Evolutionary conservation across 2,797 vertebrate species (phyloP).

Genomic region (Bovichtus variegatus): DNA sequence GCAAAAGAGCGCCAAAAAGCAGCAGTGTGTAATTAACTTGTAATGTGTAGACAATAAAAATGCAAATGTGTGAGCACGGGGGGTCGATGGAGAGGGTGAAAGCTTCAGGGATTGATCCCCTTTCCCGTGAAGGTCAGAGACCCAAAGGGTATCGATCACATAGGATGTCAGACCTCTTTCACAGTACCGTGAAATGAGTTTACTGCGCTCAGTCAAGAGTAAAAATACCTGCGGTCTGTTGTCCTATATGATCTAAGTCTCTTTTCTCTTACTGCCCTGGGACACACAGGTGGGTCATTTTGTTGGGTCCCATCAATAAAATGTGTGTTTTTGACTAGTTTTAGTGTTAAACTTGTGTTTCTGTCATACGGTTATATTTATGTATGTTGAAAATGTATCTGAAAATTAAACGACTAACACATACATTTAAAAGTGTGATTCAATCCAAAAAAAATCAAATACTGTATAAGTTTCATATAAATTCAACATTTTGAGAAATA

Average conservation of each 20-base stretch:
- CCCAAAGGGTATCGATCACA: constrained; percentile 45
- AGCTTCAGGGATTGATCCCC: constrained; percentile 53
- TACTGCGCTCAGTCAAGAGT: background rate
- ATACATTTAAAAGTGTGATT: too few species aligned
- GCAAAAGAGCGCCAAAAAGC: constrained; percentile 30
- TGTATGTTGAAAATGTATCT: too few species aligned
- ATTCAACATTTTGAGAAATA: too few species aligned
- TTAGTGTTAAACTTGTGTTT: too few species aligned
- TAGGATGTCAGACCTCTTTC: constrained; percentile 31
- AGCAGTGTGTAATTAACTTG: constrained; percentile 67
- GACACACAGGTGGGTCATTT: too few species aligned
- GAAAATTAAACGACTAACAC: too few species aligned
- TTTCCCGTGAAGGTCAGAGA: constrained; percentile 61
- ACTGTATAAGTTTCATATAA: too few species aligned
- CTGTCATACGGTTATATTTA: too few species aligned
- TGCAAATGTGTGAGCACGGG: constrained; percentile 47
- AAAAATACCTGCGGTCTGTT: constrained; percentile 17
- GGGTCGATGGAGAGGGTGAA: constrained; percentile 43
- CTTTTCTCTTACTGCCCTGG: background rate
- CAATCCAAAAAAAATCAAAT: too few species aligned
- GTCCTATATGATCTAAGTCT: background rate
- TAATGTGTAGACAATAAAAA: constrained; percentile 71
- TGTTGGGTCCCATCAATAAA: too few species aligned
- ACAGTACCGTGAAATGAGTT: constrained; percentile 34
- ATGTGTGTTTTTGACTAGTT: too few species aligned